Evolutionary conservation across 2,113 vertebrate species (phyloP).

Genomic region (Tragulus kanchil): DNA sequence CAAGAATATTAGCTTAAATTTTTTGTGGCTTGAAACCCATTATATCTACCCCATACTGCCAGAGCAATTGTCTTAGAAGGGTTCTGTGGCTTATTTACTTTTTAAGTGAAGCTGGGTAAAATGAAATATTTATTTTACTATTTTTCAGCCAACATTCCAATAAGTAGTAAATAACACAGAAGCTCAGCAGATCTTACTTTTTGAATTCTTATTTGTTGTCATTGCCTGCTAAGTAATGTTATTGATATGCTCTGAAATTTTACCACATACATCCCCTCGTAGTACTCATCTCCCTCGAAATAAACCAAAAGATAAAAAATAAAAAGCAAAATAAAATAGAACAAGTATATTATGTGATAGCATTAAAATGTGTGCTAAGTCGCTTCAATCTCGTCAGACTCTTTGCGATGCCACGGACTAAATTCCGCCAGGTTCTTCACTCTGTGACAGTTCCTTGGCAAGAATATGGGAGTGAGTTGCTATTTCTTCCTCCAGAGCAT

Average conservation of each 20-base stretch:
- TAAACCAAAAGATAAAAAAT: not conserved
- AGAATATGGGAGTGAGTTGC: no score
- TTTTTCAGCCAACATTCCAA: constrained; percentile 53
- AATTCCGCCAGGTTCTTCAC: no score
- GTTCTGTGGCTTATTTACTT: constrained; percentile 52
- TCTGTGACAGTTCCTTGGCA: no score
- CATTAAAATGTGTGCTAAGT: not conserved
- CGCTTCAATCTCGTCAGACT: no score
- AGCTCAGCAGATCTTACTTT: constrained; percentile 6
- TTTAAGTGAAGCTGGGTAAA: constrained; percentile 62
- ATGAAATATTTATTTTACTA: constrained; percentile 78
- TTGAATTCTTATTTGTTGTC: not conserved
- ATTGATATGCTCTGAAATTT: constrained; percentile 2
- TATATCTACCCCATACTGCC: constrained; percentile 61
- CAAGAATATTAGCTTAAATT: constrained; percentile 80
- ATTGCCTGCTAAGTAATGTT: not conserved
- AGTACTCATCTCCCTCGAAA: not conserved
- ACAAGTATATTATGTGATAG: not conserved
- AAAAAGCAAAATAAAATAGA: not conserved
- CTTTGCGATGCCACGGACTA: no score
- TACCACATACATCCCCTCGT: not conserved
- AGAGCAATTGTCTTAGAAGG: constrained; percentile 57
- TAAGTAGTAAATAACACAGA: constrained; percentile 55
- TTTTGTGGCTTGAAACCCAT: constrained; percentile 63
- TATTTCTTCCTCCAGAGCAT: no score